A percentile compares a stretch with the other conserved stretches of the same genome.
Conservation (phyloP, 2,113 vertebrate species). For the Sphaerodactylus townsendi region DNA sequence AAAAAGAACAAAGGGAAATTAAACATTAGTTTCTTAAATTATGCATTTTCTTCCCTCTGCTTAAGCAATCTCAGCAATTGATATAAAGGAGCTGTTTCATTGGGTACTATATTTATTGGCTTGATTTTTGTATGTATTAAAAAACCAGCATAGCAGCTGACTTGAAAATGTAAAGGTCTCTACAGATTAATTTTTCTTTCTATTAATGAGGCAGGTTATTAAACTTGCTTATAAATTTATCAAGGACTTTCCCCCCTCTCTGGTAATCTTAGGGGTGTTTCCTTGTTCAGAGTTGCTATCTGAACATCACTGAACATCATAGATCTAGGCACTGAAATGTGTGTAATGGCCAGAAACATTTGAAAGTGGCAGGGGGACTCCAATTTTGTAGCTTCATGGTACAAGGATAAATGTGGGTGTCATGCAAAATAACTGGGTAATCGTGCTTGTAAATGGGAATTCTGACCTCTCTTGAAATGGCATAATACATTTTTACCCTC, state of each 20-base stretch:
- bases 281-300: slow-evolving; percentile 70
- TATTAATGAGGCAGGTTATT: slow-evolving; percentile 77
- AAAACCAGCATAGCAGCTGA: slow-evolving; percentile 48
- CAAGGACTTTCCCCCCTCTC: slow-evolving; percentile 69
- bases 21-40: slow-evolving; percentile 29
- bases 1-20: slow-evolving; percentile 41
- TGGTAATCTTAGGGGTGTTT: slow-evolving; percentile 74
- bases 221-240: slow-evolving; percentile 76
- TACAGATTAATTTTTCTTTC: slow-evolving; percentile 71
- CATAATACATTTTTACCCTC: not conserved
- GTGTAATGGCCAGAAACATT: slow-evolving; percentile 36
- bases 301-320: slow-evolving; percentile 66
- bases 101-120: slow-evolving; percentile 58
- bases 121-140: slow-evolving; percentile 36
- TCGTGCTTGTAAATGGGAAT: not conserved
- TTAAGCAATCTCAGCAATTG: slow-evolving; percentile 41
- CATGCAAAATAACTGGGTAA: slow-evolving; percentile 28
- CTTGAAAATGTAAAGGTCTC: slow-evolving; percentile 61
- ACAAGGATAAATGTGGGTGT: not conserved
- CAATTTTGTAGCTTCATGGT: not conserved
- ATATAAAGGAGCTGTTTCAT: slow-evolving; percentile 31
- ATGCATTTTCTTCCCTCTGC: slow-evolving; percentile 25
- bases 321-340: slow-evolving; percentile 66
- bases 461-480: not conserved
- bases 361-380: not conserved